Conservation (phyloP, 1,140 invertebrate species). For the Procambarus clarkii region DNA sequence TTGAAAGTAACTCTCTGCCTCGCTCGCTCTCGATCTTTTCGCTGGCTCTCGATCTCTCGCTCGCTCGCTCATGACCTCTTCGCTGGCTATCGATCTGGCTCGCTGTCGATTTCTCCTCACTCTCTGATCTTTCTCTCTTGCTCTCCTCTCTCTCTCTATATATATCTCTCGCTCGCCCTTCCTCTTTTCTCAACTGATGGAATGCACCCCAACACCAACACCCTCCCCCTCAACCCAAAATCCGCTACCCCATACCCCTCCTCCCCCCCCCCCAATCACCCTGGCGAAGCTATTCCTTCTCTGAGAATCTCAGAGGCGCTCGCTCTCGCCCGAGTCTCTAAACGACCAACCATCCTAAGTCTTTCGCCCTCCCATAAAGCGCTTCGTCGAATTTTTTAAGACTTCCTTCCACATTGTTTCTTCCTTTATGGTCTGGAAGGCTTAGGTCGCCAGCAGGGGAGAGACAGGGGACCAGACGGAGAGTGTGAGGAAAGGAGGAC, state of each 20-base stretch:
- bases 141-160: no score
- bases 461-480: background rate
- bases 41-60: no score
- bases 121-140: background rate
- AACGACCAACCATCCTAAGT: background rate
- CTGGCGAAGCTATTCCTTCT: background rate
- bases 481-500: background rate
- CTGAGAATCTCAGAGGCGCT: background rate
- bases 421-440: slow-evolving; percentile 48
- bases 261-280: background rate
- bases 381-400: slow-evolving; percentile 13
- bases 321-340: background rate
- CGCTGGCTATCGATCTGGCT: background rate
- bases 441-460: slow-evolving; percentile 18
- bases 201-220: no score
- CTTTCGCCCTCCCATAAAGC: background rate
- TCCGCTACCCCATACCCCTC: background rate
- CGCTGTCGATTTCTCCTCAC: background rate
- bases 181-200: no score
- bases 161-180: no score
- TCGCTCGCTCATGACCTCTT: background rate
- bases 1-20: background rate
- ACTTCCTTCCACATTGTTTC: slow-evolving; percentile 47
- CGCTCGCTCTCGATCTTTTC: background rate
- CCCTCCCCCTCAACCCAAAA: background rate